Base-by-base conservation (phyloP, 2,888 invertebrate species). In the Drosophila dives region DNA sequence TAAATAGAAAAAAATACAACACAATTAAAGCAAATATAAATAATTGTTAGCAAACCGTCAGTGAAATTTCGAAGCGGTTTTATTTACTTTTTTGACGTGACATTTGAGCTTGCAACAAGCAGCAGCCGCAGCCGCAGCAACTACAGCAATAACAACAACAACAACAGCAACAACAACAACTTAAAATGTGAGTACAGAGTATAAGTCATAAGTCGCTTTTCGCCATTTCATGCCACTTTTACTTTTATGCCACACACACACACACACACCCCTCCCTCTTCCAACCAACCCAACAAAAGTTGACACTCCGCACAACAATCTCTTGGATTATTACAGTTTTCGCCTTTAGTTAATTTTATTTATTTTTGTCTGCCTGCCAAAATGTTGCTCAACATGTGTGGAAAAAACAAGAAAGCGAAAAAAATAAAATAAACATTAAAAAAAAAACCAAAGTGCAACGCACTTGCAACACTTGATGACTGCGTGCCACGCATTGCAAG, bases 21-120 rank as follows among this genome's bases (percentile, higher is more conserved):
- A 58, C 42, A 26, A 42, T 60, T 29, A 38, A 51, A 34, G 33
- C 42, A 51, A 36, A 54, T 17, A 45, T 54, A 64, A 42, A 40
- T 55, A 70, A 64, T 66, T 66, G 65, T 36, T 38, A 73, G 23
- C 45, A 23, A 23, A 23, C 38, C 73, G 49, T 26, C 54, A 72
- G 78, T 77, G 78, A 61, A 76, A 68, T 62, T 67, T 72, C 23
- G 33, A 26, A 73, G 73, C 73, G 64, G 63, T 73, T 76, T 76
- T 62, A 51, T 76, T 55, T 71, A 49, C 53, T 70, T 60, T 58
- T 68, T 70, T 42, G 54, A 48, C 55, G 61, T 76, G 80, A 76
- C 68, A 72, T 69, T 72, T 75, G 71, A 65, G 71, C 66, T 65
- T 76, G 76, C 80, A 68, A 78, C 80, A 75, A 76, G 64, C 77